Evolutionary conservation across 2,113 vertebrate species (phyloP).

Genomic region (Sciurus niger): DNA sequence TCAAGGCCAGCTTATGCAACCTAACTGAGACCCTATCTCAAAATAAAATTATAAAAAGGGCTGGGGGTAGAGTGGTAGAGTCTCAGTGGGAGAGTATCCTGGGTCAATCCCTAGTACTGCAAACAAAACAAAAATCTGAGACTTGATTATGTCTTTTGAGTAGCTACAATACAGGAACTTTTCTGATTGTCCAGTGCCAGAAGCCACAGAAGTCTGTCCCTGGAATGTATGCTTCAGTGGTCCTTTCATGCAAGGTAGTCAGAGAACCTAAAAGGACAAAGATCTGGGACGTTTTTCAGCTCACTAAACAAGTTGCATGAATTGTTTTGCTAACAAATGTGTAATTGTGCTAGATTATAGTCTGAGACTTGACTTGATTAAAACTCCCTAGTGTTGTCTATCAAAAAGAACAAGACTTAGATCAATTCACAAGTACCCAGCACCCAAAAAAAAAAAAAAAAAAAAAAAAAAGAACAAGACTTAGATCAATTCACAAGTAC

Average conservation of each 20-base stretch:
- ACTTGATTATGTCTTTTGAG: neutral
- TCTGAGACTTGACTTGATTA: conserved; percentile 49
- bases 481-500: too few species aligned
- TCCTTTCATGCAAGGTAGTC: conserved; percentile 12
- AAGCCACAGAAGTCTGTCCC: neutral
- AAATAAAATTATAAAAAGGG: too few species aligned
- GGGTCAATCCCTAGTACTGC: too few species aligned
- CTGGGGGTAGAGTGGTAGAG: too few species aligned
- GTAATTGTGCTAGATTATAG: neutral
- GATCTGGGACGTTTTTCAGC: neutral
- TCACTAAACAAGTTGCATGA: neutral
- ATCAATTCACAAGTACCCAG: neutral
- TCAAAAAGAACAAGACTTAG: neutral
- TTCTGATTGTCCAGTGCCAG: neutral
- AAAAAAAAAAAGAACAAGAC: neutral
- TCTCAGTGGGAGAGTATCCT: too few species aligned
- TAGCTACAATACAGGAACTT: neutral
- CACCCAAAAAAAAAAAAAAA: too few species aligned
- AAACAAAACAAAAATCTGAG: neutral
- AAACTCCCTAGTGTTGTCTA: neutral
- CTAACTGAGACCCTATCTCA: too few species aligned
- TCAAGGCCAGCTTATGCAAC: too few species aligned
- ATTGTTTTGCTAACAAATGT: conserved; percentile 26
- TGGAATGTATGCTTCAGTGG: neutral
- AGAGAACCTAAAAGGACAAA: neutral